Base-by-base conservation (phyloP, 2,113 vertebrate species). In the Picathartes gymnocephalus region DNA sequence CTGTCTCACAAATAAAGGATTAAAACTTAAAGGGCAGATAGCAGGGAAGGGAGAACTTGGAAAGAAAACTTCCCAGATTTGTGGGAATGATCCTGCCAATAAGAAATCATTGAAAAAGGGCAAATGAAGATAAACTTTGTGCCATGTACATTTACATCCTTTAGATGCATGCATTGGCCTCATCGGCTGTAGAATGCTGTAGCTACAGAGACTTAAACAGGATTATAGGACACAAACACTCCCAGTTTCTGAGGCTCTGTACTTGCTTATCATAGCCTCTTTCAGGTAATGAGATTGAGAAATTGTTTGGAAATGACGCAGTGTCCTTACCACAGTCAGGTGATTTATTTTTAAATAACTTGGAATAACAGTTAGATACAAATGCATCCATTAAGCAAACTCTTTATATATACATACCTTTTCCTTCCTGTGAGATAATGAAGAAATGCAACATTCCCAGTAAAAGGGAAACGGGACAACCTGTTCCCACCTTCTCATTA, bases 401-500 rank as follows among this genome's bases (percentile, higher is more conserved):
- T 2, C 6, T 28, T 28, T 15, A n/a, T 7, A 13, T 40, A 12
- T 39, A 37, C 0, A 0, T 65, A 23, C 9, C 1, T 33, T 44
- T 68, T 33, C 13, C 53, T 74, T 40, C n/a, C 47, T 53, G 15
- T 66, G 61, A 66, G 33, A 37, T 47, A 13, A 48, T 31, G 42
- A 72, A 37, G n/a, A 76, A 81, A 85, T 39, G 13, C 12, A 37
- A 14, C 28, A 18, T 45, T 74, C 13, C 17, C 39, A 39, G 53
- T 45, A 47, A 31, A 44, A 53, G 22, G 7, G 19, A 33, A 73
- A n/a, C 0, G 0, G n/a, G 33, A 71, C 37, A 42, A 5, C 10
- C 42, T 0, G 2, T 60, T 89, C 15, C 39, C n/a, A 14, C 8
- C 19, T 72, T 15, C 65, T 61, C 0, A 0, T 61, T 60, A 18